Conservation (phyloP, 2,888 invertebrate genomes). For the Scaptomyza tumidula region DNA sequence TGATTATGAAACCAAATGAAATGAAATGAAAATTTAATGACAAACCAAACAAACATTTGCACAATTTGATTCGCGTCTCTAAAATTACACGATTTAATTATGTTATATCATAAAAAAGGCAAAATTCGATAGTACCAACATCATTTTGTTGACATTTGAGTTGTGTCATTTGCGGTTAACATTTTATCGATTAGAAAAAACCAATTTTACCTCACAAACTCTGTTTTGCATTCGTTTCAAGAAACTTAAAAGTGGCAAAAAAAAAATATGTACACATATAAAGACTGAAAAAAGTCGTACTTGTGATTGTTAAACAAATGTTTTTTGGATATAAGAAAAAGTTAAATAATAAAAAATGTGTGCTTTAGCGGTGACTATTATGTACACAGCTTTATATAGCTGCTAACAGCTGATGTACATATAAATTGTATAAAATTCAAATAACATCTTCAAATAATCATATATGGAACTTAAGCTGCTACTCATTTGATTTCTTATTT, state of each 20-base stretch:
- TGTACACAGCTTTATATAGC: background rate
- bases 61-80: constrained; percentile 15
- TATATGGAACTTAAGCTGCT: background rate
- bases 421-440: background rate
- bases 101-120: background rate
- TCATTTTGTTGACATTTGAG: background rate
- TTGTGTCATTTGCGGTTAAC: background rate
- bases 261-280: no score
- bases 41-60: constrained; percentile 30
- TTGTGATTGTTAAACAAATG: no score
- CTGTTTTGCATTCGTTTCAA: no score
- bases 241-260: no score
- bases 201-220: no score
- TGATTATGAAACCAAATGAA: constrained; percentile 50
- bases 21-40: constrained; percentile 24
- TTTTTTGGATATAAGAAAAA: no score
- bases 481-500: background rate
- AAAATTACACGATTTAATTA: constrained; percentile 16
- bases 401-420: background rate
- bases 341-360: background rate
- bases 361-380: background rate
- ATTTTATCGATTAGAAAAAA: no score
- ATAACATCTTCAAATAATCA: background rate
- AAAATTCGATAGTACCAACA: background rate
- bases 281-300: no score